These are phyloP conservation scores for Clupea harengus DNA, from an alignment of 2,113 vertebrate genomes.

Conservation along the genomic window DNA sequence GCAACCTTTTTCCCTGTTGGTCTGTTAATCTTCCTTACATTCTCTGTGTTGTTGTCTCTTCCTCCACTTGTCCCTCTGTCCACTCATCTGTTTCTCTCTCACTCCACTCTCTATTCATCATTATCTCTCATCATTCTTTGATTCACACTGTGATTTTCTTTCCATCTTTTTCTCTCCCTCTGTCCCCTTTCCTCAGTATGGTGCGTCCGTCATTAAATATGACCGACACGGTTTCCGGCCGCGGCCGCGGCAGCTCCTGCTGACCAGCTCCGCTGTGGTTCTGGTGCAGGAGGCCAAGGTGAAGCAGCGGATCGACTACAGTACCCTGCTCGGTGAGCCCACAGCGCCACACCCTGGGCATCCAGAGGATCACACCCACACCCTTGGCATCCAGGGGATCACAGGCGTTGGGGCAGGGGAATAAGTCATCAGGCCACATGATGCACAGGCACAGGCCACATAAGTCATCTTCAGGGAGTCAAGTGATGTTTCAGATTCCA, in stretches of 20 bases:
- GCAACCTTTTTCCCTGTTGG: background rate
- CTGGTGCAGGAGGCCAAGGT: conserved; percentile 87
- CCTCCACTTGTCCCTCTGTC: conserved; percentile 6
- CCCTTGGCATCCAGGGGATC: too few species aligned
- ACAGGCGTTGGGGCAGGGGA: too few species aligned
- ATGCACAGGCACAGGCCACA: too few species aligned
- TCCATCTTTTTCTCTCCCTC: background rate
- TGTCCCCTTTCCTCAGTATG: conserved; percentile 73
- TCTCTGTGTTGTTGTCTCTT: background rate
- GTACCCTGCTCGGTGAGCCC: conserved; percentile 79
- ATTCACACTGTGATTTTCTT: conserved; percentile 16
- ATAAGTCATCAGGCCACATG: too few species aligned
- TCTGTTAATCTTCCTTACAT: background rate
- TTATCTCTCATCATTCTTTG: background rate
- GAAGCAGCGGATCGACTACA: conserved; percentile 89
- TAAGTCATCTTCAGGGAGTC: too few species aligned
- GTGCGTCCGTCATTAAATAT: conserved; percentile 87
- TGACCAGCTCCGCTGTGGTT: conserved; percentile 76
- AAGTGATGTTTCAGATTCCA: too few species aligned
- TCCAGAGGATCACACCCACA: too few species aligned
- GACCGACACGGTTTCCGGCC: conserved; percentile 92
- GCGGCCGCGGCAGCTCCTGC: conserved; percentile 84
- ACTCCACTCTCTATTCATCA: background rate
- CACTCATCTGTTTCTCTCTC: background rate
- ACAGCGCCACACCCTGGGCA: too few species aligned